Evolutionary conservation across 2,113 vertebrate genomes (phyloP).

Genomic region (Malaclemys terrapin): DNA sequence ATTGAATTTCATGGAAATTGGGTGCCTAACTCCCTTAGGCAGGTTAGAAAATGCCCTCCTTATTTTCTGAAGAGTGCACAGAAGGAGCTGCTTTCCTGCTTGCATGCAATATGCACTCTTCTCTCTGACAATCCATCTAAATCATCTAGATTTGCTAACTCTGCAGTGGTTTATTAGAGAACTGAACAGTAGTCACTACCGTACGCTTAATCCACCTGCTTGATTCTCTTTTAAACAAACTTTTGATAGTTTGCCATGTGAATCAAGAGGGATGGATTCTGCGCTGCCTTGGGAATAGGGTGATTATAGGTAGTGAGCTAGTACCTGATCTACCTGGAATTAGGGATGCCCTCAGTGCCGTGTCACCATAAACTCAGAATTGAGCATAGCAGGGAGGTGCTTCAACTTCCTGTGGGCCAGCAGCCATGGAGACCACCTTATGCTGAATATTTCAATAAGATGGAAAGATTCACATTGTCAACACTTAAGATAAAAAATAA

Average conservation of each 20-base stretch:
- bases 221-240: fast-evolving
- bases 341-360: background rate
- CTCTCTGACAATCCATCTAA: background rate
- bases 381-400: background rate
- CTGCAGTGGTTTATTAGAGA: background rate
- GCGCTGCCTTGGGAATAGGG: background rate
- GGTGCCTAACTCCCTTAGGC: background rate
- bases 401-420: background rate
- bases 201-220: fast-evolving
- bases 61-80: background rate
- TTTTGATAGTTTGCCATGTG: background rate
- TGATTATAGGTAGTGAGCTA: background rate
- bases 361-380: background rate
- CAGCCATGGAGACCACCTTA: background rate
- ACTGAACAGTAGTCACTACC: background rate
- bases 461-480: background rate
- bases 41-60: background rate
- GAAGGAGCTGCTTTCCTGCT: background rate
- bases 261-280: background rate
- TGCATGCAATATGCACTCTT: background rate
- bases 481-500: background rate
- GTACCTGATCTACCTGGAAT: background rate
- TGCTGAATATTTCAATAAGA: background rate
- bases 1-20: background rate
- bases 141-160: fast-evolving